Conservation (phyloP, 1,140 invertebrate species). For the Luehdorfia chinensis region DNA sequence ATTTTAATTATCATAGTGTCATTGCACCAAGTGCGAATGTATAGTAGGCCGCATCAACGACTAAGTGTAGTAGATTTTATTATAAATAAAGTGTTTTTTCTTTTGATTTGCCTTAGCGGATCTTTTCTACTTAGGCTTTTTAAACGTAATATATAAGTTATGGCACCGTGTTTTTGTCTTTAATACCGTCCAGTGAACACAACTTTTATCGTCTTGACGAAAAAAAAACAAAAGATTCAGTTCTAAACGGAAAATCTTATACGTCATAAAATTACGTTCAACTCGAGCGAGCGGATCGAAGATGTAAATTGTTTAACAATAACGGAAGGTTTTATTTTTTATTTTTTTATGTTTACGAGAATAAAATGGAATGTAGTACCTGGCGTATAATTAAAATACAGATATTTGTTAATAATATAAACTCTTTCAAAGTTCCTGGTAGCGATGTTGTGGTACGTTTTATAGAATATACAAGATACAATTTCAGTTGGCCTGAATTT, state of each 20-base stretch:
- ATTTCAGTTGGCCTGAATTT: slow-evolving; percentile 14
- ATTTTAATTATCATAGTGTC: slow-evolving; percentile 44
- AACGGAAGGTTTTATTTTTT: slow-evolving; percentile 1
- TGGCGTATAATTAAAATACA: slow-evolving; percentile 25
- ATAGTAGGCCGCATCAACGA: slow-evolving; percentile 57
- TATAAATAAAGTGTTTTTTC: slow-evolving; percentile 23
- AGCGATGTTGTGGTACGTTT: slow-evolving; percentile 44
- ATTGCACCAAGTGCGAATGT: slow-evolving; percentile 68
- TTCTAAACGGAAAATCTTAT: slow-evolving; percentile 4
- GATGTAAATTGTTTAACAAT: slow-evolving; percentile 16
- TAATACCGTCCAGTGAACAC: slow-evolving; percentile 71
- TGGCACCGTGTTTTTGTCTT: slow-evolving; percentile 56
- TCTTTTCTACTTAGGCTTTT: slow-evolving; percentile 36
- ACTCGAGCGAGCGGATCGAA: background rate
- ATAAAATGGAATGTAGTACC: slow-evolving; percentile 28
- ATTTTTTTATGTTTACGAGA: slow-evolving; percentile 18
- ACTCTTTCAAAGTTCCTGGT: slow-evolving; percentile 35
- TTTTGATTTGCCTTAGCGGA: slow-evolving; percentile 35
- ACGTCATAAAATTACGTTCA: background rate
- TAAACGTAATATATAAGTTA: slow-evolving; percentile 39
- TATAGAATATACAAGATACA: slow-evolving; percentile 31
- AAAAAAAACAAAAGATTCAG: slow-evolving; percentile 10
- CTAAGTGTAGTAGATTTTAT: slow-evolving; percentile 31
- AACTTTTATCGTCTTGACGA: slow-evolving; percentile 20
- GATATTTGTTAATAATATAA: slow-evolving; percentile 20